Conservation (phyloP, 2,113 vertebrate genomes). For the Rhinogobius similis region DNA sequence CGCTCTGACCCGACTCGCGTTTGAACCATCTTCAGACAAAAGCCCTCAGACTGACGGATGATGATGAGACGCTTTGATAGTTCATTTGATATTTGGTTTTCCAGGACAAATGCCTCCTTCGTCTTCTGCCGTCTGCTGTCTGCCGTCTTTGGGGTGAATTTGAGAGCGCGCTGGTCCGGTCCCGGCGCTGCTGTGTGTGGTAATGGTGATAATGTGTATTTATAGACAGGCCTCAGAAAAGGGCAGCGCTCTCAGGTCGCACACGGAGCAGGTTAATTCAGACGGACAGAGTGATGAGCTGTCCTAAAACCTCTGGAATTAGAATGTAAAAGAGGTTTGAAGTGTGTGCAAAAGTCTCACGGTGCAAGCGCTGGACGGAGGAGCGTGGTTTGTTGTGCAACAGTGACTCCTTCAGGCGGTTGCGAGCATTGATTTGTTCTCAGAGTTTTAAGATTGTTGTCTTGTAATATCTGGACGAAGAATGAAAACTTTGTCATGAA, state of each 20-base stretch:
- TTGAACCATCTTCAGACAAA: neutral
- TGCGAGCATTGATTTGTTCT: neutral
- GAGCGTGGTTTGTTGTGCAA: constrained; percentile 21
- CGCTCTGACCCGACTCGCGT: no score
- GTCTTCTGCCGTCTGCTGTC: neutral
- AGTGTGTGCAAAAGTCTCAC: neutral
- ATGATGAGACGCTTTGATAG: neutral
- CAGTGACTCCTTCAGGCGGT: constrained; percentile 56
- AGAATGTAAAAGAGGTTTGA: neutral
- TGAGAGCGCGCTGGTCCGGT: neutral
- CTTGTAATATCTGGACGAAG: no score
- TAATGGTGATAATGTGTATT: neutral
- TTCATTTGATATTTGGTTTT: neutral
- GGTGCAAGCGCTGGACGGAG: neutral
- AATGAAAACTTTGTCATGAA: no score
- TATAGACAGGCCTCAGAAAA: neutral
- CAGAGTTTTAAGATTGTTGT: no score
- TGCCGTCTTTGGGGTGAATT: neutral
- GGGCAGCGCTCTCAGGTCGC: neutral
- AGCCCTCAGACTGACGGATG: neutral
- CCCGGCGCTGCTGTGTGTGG: neutral
- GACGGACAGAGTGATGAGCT: neutral
- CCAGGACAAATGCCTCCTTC: neutral
- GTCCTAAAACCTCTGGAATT: neutral
- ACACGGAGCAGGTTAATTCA: neutral